phyloP scores from a whole-genome alignment of 2,888 invertebrate genomes.

The Meghimatium bilineatum region DNA sequence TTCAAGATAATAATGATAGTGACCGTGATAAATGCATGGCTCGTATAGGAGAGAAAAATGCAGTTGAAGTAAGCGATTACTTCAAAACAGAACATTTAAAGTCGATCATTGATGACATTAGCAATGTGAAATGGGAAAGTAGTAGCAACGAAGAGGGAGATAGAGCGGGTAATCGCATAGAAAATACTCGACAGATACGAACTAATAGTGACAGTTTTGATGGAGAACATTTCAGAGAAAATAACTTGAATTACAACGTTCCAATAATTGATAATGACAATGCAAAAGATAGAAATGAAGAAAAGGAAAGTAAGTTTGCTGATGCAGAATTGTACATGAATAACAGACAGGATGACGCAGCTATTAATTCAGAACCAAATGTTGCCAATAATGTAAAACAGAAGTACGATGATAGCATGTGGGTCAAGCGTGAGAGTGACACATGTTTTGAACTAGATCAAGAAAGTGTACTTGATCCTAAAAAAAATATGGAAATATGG shows the following conservation, averaged over 20 bases:
- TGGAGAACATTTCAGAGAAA: background rate
- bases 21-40: background rate
- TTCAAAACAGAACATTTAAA: background rate
- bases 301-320: background rate
- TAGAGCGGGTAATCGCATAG: background rate
- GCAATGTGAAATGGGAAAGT: constrained; percentile 3
- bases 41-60: background rate
- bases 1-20: background rate
- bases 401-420: background rate
- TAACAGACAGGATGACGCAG: background rate
- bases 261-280: background rate
- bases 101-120: background rate
- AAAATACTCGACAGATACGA: background rate
- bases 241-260: background rate
- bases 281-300: background rate
- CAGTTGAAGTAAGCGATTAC: background rate
- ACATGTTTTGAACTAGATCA: no score
- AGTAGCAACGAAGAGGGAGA: background rate
- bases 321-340: background rate
- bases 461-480: no score
- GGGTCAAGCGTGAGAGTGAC: background rate
- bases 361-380: background rate
- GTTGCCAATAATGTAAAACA: background rate
- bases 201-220: background rate
- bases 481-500: no score